Evolutionary conservation across 2,888 invertebrate species (phyloP).

Genomic region (Hypena proboscidalis): DNA sequence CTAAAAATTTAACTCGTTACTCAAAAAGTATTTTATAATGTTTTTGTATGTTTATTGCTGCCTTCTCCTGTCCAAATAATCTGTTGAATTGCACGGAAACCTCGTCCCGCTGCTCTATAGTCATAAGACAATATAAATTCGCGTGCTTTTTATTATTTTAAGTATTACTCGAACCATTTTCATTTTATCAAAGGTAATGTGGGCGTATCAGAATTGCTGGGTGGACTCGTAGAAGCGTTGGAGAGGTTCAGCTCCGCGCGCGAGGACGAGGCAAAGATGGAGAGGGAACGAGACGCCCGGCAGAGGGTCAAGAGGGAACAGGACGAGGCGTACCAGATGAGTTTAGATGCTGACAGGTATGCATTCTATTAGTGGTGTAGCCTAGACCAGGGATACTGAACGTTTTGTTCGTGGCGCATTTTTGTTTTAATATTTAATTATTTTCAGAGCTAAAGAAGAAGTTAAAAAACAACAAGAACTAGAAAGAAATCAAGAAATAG

Average conservation of each 20-base stretch:
- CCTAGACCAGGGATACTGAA: neutral
- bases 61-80: no score
- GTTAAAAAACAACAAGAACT: conserved; percentile 91
- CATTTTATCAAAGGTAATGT: conserved; percentile 87
- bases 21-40: no score
- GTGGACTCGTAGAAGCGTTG: conserved; percentile 93
- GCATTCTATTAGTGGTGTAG: neutral
- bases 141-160: no score
- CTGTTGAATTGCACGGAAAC: no score
- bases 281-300: conserved; percentile 94
- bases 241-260: conserved; percentile 94
- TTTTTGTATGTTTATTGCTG: no score
- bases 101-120: no score
- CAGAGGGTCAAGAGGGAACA: conserved; percentile 97
- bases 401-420: neutral
- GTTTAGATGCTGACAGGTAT: conserved; percentile 93
- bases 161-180: no score
- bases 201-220: conserved; percentile 94
- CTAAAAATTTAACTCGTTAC: no score
- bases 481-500: conserved; percentile 89
- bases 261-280: conserved; percentile 91
- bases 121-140: no score
- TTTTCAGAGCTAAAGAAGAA: conserved; percentile 93
- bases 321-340: conserved; percentile 96
- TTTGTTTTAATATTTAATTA: no score